A percentile compares a stretch with the other conserved stretches of the same genome.
These are phyloP conservation scores for Unio delphinus DNA, from an alignment of 2,888 invertebrate genomes.

Conservation along the genomic window DNA sequence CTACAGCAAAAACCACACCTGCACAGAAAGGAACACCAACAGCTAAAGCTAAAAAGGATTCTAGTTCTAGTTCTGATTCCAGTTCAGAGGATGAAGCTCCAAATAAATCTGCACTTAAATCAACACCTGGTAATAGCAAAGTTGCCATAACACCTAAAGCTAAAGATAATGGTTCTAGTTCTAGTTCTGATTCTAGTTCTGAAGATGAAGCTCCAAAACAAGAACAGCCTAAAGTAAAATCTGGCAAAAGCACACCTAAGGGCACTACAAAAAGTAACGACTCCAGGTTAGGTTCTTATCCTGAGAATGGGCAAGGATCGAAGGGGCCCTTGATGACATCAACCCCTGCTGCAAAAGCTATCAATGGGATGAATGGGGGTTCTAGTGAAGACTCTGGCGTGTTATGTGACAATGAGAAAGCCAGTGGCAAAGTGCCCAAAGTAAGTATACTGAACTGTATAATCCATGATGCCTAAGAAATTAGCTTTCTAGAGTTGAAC, in stretches of 20 bases:
- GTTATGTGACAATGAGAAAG: slow-evolving; percentile 18
- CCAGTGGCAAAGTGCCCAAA: not conserved
- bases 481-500: slow-evolving; percentile 1
- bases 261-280: slow-evolving; percentile 5
- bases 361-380: slow-evolving; percentile 21
- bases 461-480: slow-evolving; percentile 1
- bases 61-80: slow-evolving; percentile 5
- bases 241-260: slow-evolving; percentile 3
- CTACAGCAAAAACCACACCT: slow-evolving; percentile 5
- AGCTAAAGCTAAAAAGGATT: slow-evolving; percentile 8
- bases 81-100: slow-evolving; percentile 21
- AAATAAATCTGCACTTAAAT: slow-evolving; percentile 10
- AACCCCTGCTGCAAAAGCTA: slow-evolving; percentile 16
- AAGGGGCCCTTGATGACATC: slow-evolving; percentile 21
- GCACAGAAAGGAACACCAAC: slow-evolving; percentile 31
- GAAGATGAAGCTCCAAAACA: slow-evolving; percentile 19
- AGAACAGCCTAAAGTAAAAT: slow-evolving; percentile 3
- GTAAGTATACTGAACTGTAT: slow-evolving; percentile 4
- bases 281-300: slow-evolving; percentile 31
- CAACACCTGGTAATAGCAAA: slow-evolving; percentile 5
- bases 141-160: slow-evolving; percentile 7
- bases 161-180: slow-evolving; percentile 15
- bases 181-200: slow-evolving; percentile 19
- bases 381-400: slow-evolving; percentile 27
- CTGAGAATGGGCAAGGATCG: slow-evolving; percentile 6